These are phyloP conservation scores for Malurus splendens DNA, from an alignment of 2,797 vertebrate genomes.

Conservation along the genomic window DNA sequence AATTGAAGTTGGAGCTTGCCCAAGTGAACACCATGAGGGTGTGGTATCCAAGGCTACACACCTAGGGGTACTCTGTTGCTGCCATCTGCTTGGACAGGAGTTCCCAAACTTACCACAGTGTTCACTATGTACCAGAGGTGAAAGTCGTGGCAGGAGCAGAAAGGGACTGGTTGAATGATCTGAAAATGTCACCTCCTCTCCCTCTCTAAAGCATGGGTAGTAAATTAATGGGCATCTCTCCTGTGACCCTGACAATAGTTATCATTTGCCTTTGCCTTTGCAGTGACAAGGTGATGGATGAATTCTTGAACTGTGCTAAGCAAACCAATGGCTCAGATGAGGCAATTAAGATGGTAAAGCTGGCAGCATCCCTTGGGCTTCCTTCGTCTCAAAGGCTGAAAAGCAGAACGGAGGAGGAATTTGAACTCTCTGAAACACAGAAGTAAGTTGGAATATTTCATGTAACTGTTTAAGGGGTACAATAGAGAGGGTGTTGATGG, in stretches of 20 bases:
- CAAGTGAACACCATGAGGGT: background rate
- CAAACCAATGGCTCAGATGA: constrained; percentile 34
- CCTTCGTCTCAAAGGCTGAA: constrained; percentile 68
- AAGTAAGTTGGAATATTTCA: constrained; percentile 71
- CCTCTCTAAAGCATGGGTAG: background rate
- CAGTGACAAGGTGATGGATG: constrained; percentile 75
- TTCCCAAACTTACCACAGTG: background rate
- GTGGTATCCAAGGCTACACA: background rate
- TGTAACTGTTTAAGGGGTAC: background rate
- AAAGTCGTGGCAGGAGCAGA: background rate
- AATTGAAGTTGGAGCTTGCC: background rate
- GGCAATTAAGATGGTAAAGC: constrained; percentile 82
- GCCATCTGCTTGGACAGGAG: background rate
- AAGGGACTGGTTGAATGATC: background rate
- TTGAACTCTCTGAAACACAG: constrained; percentile 79
- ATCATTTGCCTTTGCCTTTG: background rate
- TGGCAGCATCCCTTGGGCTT: constrained; percentile 80
- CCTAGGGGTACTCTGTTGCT: background rate
- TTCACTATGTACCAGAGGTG: background rate
- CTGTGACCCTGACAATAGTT: background rate
- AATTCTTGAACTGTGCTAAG: constrained; percentile 75
- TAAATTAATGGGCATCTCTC: background rate
- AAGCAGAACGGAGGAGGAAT: constrained; percentile 66
- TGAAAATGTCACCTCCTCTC: background rate
- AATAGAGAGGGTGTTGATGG: background rate